Evolutionary conservation across 2,888 invertebrate species (phyloP).

Genomic region (Alloplasta piceator): DNA sequence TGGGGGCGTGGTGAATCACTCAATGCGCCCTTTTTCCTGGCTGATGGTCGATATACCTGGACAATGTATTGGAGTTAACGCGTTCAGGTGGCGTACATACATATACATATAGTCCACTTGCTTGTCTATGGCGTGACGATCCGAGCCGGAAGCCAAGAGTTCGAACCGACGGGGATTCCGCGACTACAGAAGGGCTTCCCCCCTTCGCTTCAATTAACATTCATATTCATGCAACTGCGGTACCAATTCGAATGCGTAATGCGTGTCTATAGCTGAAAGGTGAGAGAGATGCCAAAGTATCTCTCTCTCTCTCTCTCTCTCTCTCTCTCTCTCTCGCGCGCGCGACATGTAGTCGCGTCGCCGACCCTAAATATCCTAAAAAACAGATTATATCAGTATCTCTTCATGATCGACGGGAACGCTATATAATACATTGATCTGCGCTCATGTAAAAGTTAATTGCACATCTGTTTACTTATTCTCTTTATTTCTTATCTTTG

Average conservation of each 20-base stretch:
- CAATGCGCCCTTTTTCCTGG: neutral
- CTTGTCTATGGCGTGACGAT: constrained; percentile 41
- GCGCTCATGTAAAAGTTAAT: no score
- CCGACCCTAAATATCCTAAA: no score
- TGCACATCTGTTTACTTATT: no score
- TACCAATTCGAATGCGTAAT: constrained; percentile 75
- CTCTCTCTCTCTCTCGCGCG: no score
- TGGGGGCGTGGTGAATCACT: no score
- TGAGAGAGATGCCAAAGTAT: constrained; percentile 61
- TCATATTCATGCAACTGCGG: constrained; percentile 73
- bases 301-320: neutral
- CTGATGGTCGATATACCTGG: neutral
- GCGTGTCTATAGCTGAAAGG: constrained; percentile 69
- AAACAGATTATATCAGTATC: no score
- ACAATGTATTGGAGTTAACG: constrained; percentile 29
- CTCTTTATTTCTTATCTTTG: no score
- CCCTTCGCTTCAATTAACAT: constrained; percentile 65
- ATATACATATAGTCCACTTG: constrained; percentile 20
- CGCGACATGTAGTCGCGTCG: no score
- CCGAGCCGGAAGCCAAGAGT: constrained; percentile 69
- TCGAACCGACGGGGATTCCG: constrained; percentile 67
- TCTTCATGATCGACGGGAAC: no score
- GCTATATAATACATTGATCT: no score
- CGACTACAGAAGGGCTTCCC: constrained; percentile 35
- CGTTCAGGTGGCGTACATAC: neutral